A percentile compares a stretch with the other conserved stretches of the same genome.
Conservation (phyloP, 2,113 vertebrate species). For the Marcusenius ussheri region DNA sequence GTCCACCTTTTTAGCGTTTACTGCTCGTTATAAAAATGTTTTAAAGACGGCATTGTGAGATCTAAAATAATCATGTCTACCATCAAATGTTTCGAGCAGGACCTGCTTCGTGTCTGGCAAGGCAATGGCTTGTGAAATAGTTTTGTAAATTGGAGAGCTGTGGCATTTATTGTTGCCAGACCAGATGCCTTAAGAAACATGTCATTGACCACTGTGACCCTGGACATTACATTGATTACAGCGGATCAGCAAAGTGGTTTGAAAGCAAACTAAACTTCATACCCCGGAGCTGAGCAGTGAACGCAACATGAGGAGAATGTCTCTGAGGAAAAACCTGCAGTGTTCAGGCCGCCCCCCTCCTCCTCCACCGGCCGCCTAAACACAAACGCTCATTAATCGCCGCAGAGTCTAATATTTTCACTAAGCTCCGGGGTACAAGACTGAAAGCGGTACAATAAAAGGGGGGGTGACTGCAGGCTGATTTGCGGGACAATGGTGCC, state of each 20-base stretch:
- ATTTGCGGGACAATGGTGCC: background rate
- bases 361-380: background rate
- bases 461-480: background rate
- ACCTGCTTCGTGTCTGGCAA: slow-evolving; percentile 36
- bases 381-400: background rate
- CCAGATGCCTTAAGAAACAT: slow-evolving; percentile 29
- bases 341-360: background rate
- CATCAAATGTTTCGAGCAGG: slow-evolving; percentile 26
- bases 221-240: slow-evolving; percentile 21
- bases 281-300: background rate
- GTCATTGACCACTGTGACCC: slow-evolving; percentile 34
- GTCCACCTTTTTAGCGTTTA: background rate
- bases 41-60: slow-evolving; percentile 18
- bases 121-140: slow-evolving; percentile 17
- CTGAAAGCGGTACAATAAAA: background rate
- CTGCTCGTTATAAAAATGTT: background rate
- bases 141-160: slow-evolving; percentile 14
- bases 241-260: slow-evolving; percentile 5
- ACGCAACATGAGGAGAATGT: background rate
- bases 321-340: background rate
- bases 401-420: background rate
- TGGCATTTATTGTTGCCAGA: slow-evolving; percentile 28
- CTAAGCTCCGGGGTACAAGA: background rate
- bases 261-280: background rate
- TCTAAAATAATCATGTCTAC: slow-evolving; percentile 27